Percentiles rank a stretch among this genome's conserved stretches.
phyloP scores from a whole-genome alignment of 2,113 vertebrate genomes.

The Bubo blakistoni region DNA sequence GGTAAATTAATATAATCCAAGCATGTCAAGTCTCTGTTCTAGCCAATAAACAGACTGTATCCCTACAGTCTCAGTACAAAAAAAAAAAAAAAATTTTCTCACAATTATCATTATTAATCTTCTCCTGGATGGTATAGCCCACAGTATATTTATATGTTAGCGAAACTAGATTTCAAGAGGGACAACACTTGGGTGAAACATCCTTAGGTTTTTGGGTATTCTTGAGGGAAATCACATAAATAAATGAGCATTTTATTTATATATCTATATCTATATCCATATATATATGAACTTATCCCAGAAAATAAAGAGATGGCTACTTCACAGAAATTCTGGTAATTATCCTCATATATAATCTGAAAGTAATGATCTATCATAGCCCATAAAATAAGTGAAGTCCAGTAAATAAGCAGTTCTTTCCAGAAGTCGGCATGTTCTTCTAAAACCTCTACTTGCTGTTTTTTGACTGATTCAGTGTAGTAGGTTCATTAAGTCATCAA shows the following conservation, averaged over 20 bases:
- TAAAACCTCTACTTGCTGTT: background rate
- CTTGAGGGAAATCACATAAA: background rate
- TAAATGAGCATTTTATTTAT: background rate
- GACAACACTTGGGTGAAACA: background rate
- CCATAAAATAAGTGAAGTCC: background rate
- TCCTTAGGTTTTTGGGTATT: background rate
- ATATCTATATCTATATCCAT: too few relatives aligned
- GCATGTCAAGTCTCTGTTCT: background rate
- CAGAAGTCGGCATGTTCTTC: background rate
- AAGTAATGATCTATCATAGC: background rate
- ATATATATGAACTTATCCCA: background rate
- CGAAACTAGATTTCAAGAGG: background rate
- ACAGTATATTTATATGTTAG: background rate
- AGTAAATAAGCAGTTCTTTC: background rate
- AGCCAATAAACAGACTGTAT: background rate
- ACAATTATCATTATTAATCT: background rate
- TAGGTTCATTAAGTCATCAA: slow-evolving; percentile 30
- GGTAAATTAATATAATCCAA: background rate
- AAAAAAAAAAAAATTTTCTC: background rate
- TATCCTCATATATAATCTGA: background rate
- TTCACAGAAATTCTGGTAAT: background rate
- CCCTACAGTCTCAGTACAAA: background rate
- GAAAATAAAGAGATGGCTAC: background rate
- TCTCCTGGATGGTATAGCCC: background rate
- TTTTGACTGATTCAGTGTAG: background rate